Percentiles rank a stretch among this genome's conserved stretches.
These are phyloP conservation scores for Macrotus californicus DNA, from an alignment of 2,113 vertebrate genomes.

Conservation along the genomic window DNA sequence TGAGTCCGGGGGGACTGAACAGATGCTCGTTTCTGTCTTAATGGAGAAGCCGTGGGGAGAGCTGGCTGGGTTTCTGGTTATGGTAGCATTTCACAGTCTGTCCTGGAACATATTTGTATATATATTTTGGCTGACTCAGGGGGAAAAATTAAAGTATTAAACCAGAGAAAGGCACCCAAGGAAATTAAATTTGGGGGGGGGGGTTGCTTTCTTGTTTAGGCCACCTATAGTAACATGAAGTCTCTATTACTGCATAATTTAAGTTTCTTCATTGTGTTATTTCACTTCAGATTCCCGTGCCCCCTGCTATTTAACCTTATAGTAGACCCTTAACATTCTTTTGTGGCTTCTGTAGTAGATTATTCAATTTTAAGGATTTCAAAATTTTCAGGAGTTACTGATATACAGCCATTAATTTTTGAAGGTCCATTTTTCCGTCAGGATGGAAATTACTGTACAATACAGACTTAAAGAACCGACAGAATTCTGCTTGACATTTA, in stretches of 20 bases:
- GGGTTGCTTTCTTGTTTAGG: conserved; percentile 59
- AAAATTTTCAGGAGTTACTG: conserved; percentile 17
- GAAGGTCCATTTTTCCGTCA: background rate
- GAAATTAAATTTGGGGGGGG: conserved; percentile 53
- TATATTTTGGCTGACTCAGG: background rate
- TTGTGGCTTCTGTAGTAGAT: conserved; percentile 41
- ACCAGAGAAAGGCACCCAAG: conserved; percentile 12
- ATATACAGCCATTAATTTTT: conserved; percentile 9
- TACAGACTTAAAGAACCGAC: background rate
- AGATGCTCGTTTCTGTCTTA: background rate
- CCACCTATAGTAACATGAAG: conserved; percentile 48
- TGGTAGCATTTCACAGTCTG: conserved; percentile 4
- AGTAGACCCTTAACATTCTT: conserved; percentile 43
- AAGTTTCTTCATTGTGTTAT: background rate
- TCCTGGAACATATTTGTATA: conserved; percentile 49
- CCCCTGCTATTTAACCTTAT: conserved; percentile 38
- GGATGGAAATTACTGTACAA: background rate
- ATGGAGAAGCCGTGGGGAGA: background rate
- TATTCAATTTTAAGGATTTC: conserved; percentile 49
- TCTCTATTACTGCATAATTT: background rate
- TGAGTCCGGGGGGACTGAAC: background rate
- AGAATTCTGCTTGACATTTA: background rate
- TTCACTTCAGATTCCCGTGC: conserved; percentile 30
- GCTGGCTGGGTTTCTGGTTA: conserved; percentile 26
- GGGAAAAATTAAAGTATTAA: background rate